Evolutionary conservation across 2,113 vertebrate species (phyloP).

Genomic region (Plecturocebus donacophilus): DNA sequence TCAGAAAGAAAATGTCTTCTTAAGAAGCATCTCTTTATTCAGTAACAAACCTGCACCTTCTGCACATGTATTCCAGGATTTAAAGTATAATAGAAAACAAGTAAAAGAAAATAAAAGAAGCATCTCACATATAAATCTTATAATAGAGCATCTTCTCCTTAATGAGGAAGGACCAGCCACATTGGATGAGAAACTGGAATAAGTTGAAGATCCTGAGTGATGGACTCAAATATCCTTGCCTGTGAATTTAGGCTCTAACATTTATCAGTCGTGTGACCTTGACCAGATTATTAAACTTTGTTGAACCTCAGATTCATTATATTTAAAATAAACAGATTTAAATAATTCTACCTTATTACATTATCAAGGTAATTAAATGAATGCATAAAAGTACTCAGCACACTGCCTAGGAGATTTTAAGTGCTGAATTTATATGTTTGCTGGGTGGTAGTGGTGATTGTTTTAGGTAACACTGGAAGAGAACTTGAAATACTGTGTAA

Average conservation of each 20-base stretch:
- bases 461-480: not conserved
- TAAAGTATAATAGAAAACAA: too few relatives aligned
- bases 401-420: not conserved
- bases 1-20: not conserved
- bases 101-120: too few relatives aligned
- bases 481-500: not conserved
- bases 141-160: not conserved
- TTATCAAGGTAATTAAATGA: not conserved
- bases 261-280: not conserved
- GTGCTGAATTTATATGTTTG: not conserved
- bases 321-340: not conserved
- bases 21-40: not conserved
- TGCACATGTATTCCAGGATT: too few relatives aligned
- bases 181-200: not conserved
- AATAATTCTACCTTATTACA: not conserved
- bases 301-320: not conserved
- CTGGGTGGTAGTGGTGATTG: too few relatives aligned
- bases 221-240: not conserved
- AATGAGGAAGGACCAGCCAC: not conserved
- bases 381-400: not conserved
- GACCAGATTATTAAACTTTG: not conserved
- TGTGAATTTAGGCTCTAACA: not conserved
- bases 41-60: too few relatives aligned
- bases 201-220: not conserved
- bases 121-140: fast-evolving